Percentiles rank a stretch among this genome's conserved stretches.
phyloP scores from a whole-genome alignment of 2,888 invertebrate genomes.

The Drosophila melanosoma region DNA sequence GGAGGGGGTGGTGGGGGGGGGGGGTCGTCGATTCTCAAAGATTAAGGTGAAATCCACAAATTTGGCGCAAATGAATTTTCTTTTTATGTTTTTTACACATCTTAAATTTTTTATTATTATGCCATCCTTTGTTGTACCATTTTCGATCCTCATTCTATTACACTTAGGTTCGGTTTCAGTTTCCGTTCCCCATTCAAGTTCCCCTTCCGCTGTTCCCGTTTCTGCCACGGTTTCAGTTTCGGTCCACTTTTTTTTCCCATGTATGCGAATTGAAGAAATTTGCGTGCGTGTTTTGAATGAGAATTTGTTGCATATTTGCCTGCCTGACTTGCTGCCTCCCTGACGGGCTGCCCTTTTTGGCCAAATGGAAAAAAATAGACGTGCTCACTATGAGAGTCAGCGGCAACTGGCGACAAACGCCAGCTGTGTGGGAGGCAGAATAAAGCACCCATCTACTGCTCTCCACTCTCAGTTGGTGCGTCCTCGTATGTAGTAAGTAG shows the following conservation, averaged over 20 bases:
- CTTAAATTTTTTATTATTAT: conserved; percentile 80
- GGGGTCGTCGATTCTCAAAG: conserved; percentile 43
- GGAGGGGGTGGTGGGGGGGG: not conserved
- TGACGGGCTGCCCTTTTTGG: conserved; percentile 41
- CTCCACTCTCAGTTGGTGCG: not conserved
- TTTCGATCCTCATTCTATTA: conserved; percentile 81
- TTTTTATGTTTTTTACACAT: conserved; percentile 81
- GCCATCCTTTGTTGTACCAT: conserved; percentile 79
- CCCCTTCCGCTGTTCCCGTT: not conserved
- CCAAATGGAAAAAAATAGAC: conserved; percentile 79
- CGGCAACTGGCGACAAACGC: conserved; percentile 39
- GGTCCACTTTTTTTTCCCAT: conserved; percentile 53
- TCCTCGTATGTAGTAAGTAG: conserved; percentile 37
- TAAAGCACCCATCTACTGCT: not conserved
- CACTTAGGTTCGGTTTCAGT: conserved; percentile 71
- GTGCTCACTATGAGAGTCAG: conserved; percentile 49
- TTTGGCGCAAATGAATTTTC: conserved; percentile 81
- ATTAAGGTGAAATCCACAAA: conserved; percentile 81
- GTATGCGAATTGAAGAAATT: conserved; percentile 79
- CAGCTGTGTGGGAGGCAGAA: conserved; percentile 30
- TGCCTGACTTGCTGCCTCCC: conserved; percentile 42
- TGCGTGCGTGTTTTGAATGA: conserved; percentile 82
- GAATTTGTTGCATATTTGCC: conserved; percentile 82
- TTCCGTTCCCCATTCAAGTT: not conserved
- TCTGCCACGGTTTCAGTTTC: conserved; percentile 36